These are phyloP conservation scores for Chaetura pelagica DNA, from an alignment of 2,113 vertebrate species.

Conservation along the genomic window DNA sequence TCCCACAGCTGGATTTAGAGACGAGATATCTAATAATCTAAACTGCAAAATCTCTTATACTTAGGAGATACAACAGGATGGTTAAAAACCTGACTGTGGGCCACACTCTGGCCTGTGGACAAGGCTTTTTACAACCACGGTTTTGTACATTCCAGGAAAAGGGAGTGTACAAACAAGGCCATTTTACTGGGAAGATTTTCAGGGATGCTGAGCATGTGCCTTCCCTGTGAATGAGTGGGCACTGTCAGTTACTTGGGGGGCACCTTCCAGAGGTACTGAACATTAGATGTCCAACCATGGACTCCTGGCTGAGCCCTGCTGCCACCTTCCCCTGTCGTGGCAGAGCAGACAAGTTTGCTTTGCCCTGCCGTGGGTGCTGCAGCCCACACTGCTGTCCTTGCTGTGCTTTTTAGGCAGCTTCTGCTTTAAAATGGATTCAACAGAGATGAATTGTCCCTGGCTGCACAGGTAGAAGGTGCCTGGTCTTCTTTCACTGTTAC, in stretches of 20 bases:
- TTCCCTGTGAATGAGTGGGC: rapidly evolving
- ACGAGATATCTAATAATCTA: rapidly evolving
- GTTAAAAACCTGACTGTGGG: neutral
- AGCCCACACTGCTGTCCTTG: neutral
- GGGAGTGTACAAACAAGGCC: neutral
- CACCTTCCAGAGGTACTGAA: neutral
- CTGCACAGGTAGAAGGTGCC: conserved; percentile 64
- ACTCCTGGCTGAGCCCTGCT: neutral
- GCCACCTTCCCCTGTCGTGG: rapidly evolving
- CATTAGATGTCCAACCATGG: rapidly evolving
- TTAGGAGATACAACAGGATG: rapidly evolving
- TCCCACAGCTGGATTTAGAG: neutral
- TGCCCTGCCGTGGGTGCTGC: neutral
- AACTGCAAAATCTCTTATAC: neutral
- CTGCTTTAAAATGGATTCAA: conserved; percentile 31
- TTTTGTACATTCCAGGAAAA: neutral
- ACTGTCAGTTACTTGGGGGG: neutral
- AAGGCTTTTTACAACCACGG: neutral
- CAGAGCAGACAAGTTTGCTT: neutral
- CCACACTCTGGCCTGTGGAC: neutral
- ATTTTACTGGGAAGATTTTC: neutral
- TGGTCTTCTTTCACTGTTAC: conserved; percentile 45
- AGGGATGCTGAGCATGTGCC: neutral
- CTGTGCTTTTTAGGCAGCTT: neutral
- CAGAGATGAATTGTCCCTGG: conserved; percentile 63